phyloP scores from a whole-genome alignment of 2,113 vertebrate genomes.

The Stegostoma tigrinum region DNA sequence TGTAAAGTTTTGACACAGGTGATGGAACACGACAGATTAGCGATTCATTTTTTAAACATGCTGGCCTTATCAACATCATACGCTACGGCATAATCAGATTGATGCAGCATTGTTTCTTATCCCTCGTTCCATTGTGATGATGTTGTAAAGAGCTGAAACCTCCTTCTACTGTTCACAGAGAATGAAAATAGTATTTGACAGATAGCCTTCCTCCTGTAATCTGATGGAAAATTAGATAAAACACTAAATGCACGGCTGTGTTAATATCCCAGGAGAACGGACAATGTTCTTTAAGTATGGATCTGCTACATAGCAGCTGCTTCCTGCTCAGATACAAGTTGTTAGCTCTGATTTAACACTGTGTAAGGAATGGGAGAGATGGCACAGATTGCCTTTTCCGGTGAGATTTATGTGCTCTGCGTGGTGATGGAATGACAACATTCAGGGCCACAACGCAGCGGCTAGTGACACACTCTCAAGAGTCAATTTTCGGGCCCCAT shows the following conservation, averaged over 20 bases:
- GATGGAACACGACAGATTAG: not conserved
- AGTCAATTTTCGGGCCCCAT: not conserved
- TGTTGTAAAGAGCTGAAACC: slow-evolving; percentile 16
- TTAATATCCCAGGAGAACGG: slow-evolving; percentile 23
- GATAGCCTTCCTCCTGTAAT: slow-evolving; percentile 13
- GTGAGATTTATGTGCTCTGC: not conserved
- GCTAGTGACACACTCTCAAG: not conserved
- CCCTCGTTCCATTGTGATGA: not conserved
- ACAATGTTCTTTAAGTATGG: slow-evolving; percentile 3
- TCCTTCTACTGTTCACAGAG: slow-evolving; percentile 24
- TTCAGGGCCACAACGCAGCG: not conserved
- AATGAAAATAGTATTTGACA: slow-evolving; percentile 20
- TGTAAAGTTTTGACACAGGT: slow-evolving; percentile 14
- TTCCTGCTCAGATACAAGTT: not conserved
- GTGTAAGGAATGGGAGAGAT: not conserved
- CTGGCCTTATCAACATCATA: slow-evolving; percentile 13
- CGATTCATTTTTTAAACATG: slow-evolving; percentile 25
- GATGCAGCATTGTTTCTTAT: slow-evolving; percentile 15
- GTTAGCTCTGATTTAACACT: not conserved
- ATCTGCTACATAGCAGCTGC: not conserved
- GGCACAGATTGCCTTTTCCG: not conserved
- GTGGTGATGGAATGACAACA: not conserved
- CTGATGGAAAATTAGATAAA: slow-evolving; percentile 36
- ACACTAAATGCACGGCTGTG: slow-evolving; percentile 12
- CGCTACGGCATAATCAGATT: slow-evolving; percentile 25